These are phyloP conservation scores for Dromaius novaehollandiae DNA, from an alignment of 2,113 vertebrate species.

Conservation along the genomic window DNA sequence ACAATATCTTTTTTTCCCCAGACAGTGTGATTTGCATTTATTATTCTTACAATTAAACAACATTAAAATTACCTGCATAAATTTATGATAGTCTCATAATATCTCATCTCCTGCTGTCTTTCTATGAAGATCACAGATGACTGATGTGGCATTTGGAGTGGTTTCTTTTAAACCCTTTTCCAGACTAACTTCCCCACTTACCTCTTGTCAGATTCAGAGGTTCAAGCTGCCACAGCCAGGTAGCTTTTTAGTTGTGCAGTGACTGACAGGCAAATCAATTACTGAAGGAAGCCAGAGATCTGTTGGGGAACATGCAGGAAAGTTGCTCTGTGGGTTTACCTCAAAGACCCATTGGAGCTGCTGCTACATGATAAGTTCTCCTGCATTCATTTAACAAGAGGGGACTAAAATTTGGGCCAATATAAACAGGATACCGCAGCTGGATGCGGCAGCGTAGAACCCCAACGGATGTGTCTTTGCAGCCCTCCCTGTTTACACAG, in stretches of 20 bases:
- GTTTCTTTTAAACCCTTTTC: background rate
- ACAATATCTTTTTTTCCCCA: background rate
- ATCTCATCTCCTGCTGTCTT: background rate
- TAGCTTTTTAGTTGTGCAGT: background rate
- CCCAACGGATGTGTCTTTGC: background rate
- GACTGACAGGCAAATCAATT: slow-evolving; percentile 30
- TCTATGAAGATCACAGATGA: background rate
- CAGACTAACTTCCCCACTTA: background rate
- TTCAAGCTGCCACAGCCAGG: background rate
- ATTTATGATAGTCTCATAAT: background rate
- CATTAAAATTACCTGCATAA: background rate
- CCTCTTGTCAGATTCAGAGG: background rate
- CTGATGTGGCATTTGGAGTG: background rate
- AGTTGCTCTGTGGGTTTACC: background rate
- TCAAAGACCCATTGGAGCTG: background rate
- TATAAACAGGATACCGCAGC: background rate
- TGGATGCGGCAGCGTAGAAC: background rate
- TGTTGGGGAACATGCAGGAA: background rate
- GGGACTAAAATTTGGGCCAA: background rate
- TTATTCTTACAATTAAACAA: slow-evolving; percentile 9
- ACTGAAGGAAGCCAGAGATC: background rate
- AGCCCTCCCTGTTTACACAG: accelerated
- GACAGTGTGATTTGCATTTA: background rate
- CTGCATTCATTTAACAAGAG: background rate
- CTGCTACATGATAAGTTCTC: background rate